phyloP scores from a whole-genome alignment of 2,797 vertebrate genomes.

The Coracias cyanogaster region DNA sequence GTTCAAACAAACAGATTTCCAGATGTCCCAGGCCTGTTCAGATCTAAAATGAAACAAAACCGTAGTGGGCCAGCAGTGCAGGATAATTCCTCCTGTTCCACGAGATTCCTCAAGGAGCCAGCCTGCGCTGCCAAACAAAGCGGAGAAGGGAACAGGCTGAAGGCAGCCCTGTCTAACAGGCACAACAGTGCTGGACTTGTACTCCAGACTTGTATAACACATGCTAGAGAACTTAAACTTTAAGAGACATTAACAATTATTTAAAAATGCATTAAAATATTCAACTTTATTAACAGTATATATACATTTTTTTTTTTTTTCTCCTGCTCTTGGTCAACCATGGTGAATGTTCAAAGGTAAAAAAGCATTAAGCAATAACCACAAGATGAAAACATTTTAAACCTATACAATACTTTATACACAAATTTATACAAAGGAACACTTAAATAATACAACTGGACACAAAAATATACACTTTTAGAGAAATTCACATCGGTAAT shows the following conservation, averaged over 20 bases:
- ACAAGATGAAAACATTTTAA: conserved; percentile 85
- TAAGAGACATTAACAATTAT: not conserved
- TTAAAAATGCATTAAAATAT: conserved; percentile 86
- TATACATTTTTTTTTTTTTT: conserved; percentile 75
- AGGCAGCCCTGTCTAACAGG: not conserved
- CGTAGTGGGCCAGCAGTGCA: accelerated
- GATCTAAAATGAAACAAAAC: not conserved
- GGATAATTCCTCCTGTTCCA: accelerated
- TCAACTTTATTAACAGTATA: conserved; percentile 88
- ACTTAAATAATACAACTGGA: conserved; percentile 88
- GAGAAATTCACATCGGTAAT: conserved; percentile 87
- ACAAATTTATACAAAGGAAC: conserved; percentile 87
- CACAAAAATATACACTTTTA: conserved; percentile 89
- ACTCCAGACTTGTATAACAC: not conserved
- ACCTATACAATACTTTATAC: conserved; percentile 86
- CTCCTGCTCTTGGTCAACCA: conserved; percentile 81
- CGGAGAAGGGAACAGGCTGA: not conserved
- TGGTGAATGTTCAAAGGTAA: conserved; percentile 82
- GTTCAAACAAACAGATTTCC: not conserved
- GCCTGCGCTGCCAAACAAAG: not conserved
- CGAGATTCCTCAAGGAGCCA: not conserved
- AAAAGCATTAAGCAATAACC: conserved; percentile 85
- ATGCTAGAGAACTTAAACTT: accelerated
- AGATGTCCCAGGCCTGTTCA: accelerated
- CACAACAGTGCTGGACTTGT: accelerated